A percentile compares a stretch with the other conserved stretches of the same genome.
These are phyloP conservation scores for Tyrophagus putrescentiae DNA, from an alignment of 1,140 invertebrate genomes.

Conservation along the genomic window DNA sequence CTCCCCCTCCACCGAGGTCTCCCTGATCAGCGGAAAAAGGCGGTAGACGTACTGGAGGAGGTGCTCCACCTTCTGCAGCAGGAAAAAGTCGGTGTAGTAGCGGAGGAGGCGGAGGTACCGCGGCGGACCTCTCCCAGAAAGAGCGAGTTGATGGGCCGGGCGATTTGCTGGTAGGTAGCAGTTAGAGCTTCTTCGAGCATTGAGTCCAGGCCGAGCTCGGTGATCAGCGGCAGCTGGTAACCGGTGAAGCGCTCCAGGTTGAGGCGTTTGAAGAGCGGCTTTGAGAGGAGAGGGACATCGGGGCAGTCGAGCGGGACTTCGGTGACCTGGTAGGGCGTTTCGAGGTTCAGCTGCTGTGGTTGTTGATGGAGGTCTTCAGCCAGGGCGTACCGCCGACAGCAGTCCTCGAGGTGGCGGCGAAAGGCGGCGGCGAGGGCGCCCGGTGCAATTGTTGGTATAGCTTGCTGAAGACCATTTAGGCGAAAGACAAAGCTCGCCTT, in stretches of 20 bases:
- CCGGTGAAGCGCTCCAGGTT: too few relatives aligned
- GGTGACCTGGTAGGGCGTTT: too few relatives aligned
- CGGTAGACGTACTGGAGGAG: conserved; percentile 4
- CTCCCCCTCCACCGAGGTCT: too few relatives aligned
- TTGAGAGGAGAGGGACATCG: too few relatives aligned
- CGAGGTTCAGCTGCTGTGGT: too few relatives aligned
- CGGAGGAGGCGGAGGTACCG: background rate
- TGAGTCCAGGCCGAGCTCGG: background rate
- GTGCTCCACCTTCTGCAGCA: background rate
- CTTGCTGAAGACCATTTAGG: background rate
- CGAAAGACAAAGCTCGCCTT: background rate
- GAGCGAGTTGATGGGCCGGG: background rate
- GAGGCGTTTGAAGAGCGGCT: too few relatives aligned
- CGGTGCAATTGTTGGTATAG: too few relatives aligned
- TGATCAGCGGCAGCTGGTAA: background rate
- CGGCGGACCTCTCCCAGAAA: background rate
- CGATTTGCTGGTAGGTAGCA: background rate
- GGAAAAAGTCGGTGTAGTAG: conserved; percentile 13
- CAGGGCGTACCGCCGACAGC: too few relatives aligned
- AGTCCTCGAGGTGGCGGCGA: too few relatives aligned
- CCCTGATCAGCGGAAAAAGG: conserved; percentile 9
- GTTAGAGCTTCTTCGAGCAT: conserved; percentile 1
- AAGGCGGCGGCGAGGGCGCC: too few relatives aligned
- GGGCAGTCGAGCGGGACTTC: too few relatives aligned
- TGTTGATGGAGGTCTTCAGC: too few relatives aligned